Base-by-base conservation (phyloP, 2,113 vertebrate species). In the Mohoua ochrocephala region DNA sequence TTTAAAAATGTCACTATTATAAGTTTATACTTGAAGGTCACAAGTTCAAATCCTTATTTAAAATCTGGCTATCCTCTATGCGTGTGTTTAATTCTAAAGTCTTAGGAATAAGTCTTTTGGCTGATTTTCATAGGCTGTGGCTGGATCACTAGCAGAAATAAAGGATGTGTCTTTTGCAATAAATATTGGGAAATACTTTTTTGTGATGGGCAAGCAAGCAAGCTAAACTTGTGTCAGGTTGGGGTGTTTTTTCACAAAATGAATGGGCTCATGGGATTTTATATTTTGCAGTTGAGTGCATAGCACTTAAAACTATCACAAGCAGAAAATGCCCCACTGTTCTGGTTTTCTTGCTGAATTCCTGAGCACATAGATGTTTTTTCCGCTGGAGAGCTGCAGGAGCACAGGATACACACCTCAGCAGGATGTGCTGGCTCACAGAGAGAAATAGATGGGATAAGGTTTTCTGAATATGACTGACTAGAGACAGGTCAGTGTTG, bases 1-100 rank as follows among this genome's bases (percentile, higher is more conserved):
- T 79, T 86, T 97, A 28, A 57, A 93, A 91, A 92, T 93, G 81
- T 82, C 63, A 80, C 8, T 75, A 50, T 95, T 87, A 41, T 68
- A 96, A 89, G 71, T 91, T 85, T 93, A 52, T 90, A 60, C 24
- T 77, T 41, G 44, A 94, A 96, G 84, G 52, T 71, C 63, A 95
- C 8, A 81, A 88, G 64, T 94, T 92, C 42, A 70, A 96, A 67
- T 69, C 49, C 37, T 92, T 71, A 39, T 83, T 94, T 85, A 35
- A 90, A 86, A 89, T 89, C 15, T 91, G 53, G 13, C 28, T 50
- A 13, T 83, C 65, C 7, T 92, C 21, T 27, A 20, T 92, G 45
- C 10, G n/a, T 63, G 27, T 70, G 31, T 54, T 87, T 61, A 84
- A 93, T 94, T 86, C 28, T 65, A 50, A 92, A 88, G 19, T 52